Base-by-base conservation (phyloP, 2,888 invertebrate species). In the Trissolcus brochymenae region DNA sequence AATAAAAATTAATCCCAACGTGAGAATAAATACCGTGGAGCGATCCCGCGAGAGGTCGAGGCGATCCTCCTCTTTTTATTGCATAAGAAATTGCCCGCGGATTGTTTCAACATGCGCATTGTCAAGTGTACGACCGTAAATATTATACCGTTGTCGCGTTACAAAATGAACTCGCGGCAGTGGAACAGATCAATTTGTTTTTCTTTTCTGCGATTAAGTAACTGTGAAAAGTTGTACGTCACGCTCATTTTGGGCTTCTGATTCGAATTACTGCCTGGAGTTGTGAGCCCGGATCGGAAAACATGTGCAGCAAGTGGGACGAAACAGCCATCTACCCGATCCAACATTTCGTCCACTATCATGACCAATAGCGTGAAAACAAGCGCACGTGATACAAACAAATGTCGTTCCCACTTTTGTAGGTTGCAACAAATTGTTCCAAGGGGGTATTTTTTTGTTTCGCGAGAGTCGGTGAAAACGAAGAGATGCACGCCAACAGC, bases 191-290 rank as follows among this genome's bases (percentile, higher is more conserved):
- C 46, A 56, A 66, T 76, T 62, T 66, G 57, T 70, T 65, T 71
- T 73, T 75, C 54, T 35, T 35, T 35, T 35, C 35, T 55, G 21
- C 41, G 25, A 41, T 29, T 17, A 54, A 60, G 14, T 70, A 76
- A 76, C 76, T 71, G 76, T 71, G 66, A 66, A 61, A 71, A 76
- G 66, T 61, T 53, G 62, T 66, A 16, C 56, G 60, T 76, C 65
- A 70, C 61, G 70, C 65, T 70, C 60, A 50, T 70, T 76, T 60
- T 17, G n/a, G 41, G 54, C 29, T 16, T 59, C 50, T 68, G 68
- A 75, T 55, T 25, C 25, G 25, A 25, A 6, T 25, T 25, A 2
- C 29, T 7, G 29, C 29, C 19, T 19, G 29, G 4, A 2, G 4
- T 29, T 7, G 29, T 51, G 59, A 68, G 61, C 75, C 53, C 46